Evolutionary conservation across 2,888 invertebrate species (phyloP), one percentile per base, ranked within the genome.

Genomic region (Drosophila mettleri): DNA sequence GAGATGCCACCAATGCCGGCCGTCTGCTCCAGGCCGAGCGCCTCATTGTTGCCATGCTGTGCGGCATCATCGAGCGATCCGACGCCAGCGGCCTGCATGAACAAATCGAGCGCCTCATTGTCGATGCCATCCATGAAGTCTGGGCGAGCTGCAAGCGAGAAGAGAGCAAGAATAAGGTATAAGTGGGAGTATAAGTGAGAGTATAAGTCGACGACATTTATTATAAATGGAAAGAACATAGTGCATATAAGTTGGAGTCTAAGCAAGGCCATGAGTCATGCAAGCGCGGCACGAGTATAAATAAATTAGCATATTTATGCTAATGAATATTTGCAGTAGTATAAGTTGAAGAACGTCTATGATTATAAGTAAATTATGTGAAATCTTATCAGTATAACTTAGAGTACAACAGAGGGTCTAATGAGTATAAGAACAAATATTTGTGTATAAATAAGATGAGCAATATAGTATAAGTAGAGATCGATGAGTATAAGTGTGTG

Each of bases 101-200:
- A 97, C 87, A 97, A 95, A 91, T 96, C 96, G 84, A 96, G 92
- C 20, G 95, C 95, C 88, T 96, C 96, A 93, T 96, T 97, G 93
- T 97, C 97, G 89, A 98, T 97, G 86, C 97, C 96, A 79, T 96
- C 96, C 80, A 95, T 95, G 91, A 96, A 96, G 92, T 96, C 96
- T 81, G 94, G 94, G 83, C 97, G 95, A 93, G 96, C 97, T 97
- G 93, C 33, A 29, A 43, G 5, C 2, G 1, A 14, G 12, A 27
- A 5, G 1, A 2, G 14, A 8, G 46, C 29, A 8, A 20, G 14
- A 31, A 16, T n/a, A 2, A 31, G 12, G 12, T 16, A 34, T 36
- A 51, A 24, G 34, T 34, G 0, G 3, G n/a, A 22, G 16, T 24
- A 16, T 16, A 29, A 12, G 27, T 27, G 10, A 1, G 18, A 29